phyloP scores from a whole-genome alignment of 1,140 invertebrate genomes.

The Archivesica marissinica region DNA sequence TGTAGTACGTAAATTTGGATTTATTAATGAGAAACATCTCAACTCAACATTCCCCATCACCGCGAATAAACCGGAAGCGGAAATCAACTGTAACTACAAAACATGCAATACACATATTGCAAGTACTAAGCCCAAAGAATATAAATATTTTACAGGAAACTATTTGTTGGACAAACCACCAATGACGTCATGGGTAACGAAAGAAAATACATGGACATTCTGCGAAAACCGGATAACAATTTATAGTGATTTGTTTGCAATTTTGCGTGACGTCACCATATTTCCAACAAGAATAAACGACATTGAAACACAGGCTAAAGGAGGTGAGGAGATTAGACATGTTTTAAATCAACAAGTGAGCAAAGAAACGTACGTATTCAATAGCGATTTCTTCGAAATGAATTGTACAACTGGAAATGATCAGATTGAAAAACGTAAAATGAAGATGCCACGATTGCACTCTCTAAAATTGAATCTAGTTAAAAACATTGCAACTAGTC shows the following conservation, averaged over 20 bases:
- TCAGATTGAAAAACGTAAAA: no score
- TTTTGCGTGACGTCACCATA: conserved; percentile 9
- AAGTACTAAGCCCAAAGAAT: not conserved
- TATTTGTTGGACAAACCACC: not conserved
- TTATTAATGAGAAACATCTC: no score
- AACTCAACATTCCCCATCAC: no score
- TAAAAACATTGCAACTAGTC: not conserved
- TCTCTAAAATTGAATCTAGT: not conserved
- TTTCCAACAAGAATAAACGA: not conserved
- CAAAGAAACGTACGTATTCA: not conserved
- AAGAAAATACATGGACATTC: not conserved
- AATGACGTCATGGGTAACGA: not conserved
- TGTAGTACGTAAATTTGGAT: no score
- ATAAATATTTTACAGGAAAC: conserved; percentile 20
- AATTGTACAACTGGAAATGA: not conserved
- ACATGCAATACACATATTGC: not conserved
- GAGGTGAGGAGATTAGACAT: conserved; percentile 16
- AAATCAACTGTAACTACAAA: not conserved
- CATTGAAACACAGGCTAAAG: not conserved
- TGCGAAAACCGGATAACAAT: conserved; percentile 3
- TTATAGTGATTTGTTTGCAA: conserved; percentile 37
- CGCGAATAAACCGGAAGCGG: no score
- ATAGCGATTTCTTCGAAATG: conserved; percentile 13
- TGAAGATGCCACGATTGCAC: not conserved
- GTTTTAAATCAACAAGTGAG: not conserved